Evolutionary conservation across 2,113 vertebrate genomes (phyloP).

Genomic region (Notothenia rossii): DNA sequence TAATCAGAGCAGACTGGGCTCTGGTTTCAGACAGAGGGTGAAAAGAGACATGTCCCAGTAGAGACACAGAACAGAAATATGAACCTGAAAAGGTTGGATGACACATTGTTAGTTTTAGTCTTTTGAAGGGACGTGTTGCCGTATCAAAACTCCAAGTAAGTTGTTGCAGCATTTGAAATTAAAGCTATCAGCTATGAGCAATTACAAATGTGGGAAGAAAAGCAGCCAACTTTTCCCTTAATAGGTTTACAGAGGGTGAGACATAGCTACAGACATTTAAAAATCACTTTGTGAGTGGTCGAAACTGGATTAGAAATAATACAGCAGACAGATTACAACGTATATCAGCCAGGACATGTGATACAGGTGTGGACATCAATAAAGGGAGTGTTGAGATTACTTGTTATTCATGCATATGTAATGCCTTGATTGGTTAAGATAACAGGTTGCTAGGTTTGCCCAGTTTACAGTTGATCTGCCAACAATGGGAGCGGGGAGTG

Average conservation of each 20-base stretch:
- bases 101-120: neutral
- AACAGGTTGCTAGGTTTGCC: neutral
- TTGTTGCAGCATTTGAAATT: neutral
- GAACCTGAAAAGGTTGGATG: too few species aligned
- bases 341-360: neutral
- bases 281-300: neutral
- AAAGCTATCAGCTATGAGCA: neutral
- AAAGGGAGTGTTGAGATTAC: slow-evolving; percentile 20
- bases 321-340: neutral
- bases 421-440: slow-evolving; percentile 9
- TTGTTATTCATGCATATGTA: neutral
- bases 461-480: neutral
- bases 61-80: too few species aligned
- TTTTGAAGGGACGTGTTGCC: neutral
- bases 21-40: too few species aligned
- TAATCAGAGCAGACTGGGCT: too few species aligned
- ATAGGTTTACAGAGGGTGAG: slow-evolving; percentile 28
- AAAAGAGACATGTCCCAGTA: too few species aligned
- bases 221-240: neutral
- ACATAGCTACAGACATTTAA: neutral
- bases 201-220: neutral
- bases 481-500: slow-evolving; percentile 59
- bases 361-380: neutral
- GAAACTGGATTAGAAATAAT: slow-evolving; percentile 10
- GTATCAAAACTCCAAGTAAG: neutral